Evolutionary conservation across 2,888 invertebrate species (phyloP).

Genomic region (Bellardia bayeri): DNA sequence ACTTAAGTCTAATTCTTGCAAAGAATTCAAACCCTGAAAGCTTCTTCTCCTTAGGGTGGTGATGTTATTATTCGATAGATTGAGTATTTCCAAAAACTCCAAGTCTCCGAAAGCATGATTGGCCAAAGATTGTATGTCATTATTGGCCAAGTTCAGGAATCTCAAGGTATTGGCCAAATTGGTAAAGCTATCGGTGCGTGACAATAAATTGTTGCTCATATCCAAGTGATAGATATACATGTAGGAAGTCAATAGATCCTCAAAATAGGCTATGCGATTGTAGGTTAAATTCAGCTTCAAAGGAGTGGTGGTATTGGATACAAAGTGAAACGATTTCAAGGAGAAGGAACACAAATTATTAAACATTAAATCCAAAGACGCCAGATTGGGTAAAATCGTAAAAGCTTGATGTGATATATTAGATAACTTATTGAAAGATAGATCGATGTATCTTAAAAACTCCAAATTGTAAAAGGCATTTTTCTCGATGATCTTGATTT

Average conservation of each 20-base stretch:
- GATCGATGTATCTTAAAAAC: slow-evolving; percentile 91
- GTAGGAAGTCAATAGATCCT: slow-evolving; percentile 83
- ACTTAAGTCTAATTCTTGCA: slow-evolving; percentile 92
- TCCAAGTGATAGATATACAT: slow-evolving; percentile 89
- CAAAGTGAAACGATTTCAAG: slow-evolving; percentile 88
- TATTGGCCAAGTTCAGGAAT: slow-evolving; percentile 90
- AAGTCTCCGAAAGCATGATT: slow-evolving; percentile 91
- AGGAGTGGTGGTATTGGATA: slow-evolving; percentile 87
- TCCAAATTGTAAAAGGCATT: slow-evolving; percentile 91
- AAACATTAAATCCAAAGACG: slow-evolving; percentile 91
- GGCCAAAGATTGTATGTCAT: slow-evolving; percentile 89
- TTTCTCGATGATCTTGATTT: slow-evolving; percentile 88
- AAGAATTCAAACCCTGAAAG: slow-evolving; percentile 89
- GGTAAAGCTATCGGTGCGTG: slow-evolving; percentile 88
- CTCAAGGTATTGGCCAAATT: slow-evolving; percentile 87
- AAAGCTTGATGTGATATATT: slow-evolving; percentile 90
- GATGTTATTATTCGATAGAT: slow-evolving; percentile 90
- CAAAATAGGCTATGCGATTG: slow-evolving; percentile 85
- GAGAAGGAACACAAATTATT: slow-evolving; percentile 90
- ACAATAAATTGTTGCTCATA: slow-evolving; percentile 88
- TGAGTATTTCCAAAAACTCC: slow-evolving; percentile 89
- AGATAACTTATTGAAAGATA: slow-evolving; percentile 92
- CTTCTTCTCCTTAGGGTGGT: slow-evolving; percentile 90
- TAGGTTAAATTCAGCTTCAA: slow-evolving; percentile 91
- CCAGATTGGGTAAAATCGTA: slow-evolving; percentile 89